Base-by-base conservation (phyloP, 2,113 vertebrate genomes). In the Typhlomys cinereus region DNA sequence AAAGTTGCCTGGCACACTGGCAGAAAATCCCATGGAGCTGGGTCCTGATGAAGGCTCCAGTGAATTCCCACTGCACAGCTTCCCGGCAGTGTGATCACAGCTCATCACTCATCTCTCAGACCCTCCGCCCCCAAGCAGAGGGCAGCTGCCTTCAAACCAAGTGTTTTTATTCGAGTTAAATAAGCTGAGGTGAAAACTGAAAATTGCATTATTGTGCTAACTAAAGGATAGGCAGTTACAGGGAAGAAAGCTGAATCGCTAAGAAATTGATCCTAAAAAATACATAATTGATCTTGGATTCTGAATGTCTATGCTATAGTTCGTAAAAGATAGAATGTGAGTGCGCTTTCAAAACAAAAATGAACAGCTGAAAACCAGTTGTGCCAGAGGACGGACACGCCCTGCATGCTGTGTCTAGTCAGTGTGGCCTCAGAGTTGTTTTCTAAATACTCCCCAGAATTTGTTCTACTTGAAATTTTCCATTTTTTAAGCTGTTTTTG, bases 1-100 rank as follows among this genome's bases (percentile, higher is more conserved):
- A 54, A 93, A 73, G 75, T 88, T 92, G 75, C 89, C 86, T 92
- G 79, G 54, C 86, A 75, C 89, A 71, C 82, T 81, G 74, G 92
- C 69, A 70, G 74, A 62, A 92, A 74, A 61, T 88, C 46, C 69
- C 87, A 64, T 74, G 74, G 54, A 94, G 44, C 52, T 44, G 46
- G 62, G 27, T 86, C 89, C 36, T 86, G 83, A 92, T 88, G 59
- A 78, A 90, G 62, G 76, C 67, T 90, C 86, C 90, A 34, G 88
- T 95, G 92, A 80, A 80, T 92, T 88, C 59, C 70, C 13, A 8
- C 64, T 82, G 52, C 50, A 66, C 76, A 73, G 52, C 62, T n/a
- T 66, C 74, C 39, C 41, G 66, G 59, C 39, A 74, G 18, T 74
- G 48, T 88, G 74, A 84, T 87, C 27, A 39, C 59, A 82, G 48